Percentiles rank a stretch among this genome's conserved stretches.
These are phyloP conservation scores for Mantis religiosa DNA, from an alignment of 2,888 invertebrate genomes.

Conservation along the genomic window DNA sequence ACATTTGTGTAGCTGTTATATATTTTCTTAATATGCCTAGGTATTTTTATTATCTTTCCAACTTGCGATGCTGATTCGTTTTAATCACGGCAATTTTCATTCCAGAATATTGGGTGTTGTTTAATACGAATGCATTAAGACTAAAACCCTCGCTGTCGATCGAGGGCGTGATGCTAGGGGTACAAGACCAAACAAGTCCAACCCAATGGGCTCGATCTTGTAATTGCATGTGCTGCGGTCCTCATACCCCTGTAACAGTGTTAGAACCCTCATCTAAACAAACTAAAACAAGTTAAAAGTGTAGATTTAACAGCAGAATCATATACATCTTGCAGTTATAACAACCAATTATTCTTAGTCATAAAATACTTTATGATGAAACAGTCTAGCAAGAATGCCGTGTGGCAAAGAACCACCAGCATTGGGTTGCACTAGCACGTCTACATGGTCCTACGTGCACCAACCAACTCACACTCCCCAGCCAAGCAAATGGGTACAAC, in stretches of 20 bases:
- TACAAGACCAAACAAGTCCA: not conserved
- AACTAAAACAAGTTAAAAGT: conserved; percentile 35
- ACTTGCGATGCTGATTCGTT: conserved; percentile 12
- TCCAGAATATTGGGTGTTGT: conserved; percentile 21
- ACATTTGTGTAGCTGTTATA: conserved; percentile 29
- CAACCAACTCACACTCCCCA: conserved; percentile 21
- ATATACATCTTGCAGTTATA: conserved; percentile 36
- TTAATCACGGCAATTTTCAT: conserved; percentile 22
- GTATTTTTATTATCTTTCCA: not conserved
- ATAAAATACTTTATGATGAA: conserved; percentile 33
- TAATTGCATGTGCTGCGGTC: not conserved
- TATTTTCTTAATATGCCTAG: conserved; percentile 18
- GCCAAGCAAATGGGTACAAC: conserved; percentile 13
- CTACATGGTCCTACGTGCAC: conserved; percentile 31
- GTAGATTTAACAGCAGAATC: conserved; percentile 35
- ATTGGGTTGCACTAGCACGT: conserved; percentile 33
- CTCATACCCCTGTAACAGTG: conserved; percentile 27
- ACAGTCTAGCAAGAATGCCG: conserved; percentile 33
- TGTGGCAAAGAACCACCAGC: conserved; percentile 29
- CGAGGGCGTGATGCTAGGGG: conserved; percentile 10
- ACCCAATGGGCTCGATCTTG: not conserved
- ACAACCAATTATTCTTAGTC: conserved; percentile 32
- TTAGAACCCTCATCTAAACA: conserved; percentile 33
- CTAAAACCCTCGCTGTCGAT: conserved; percentile 10
- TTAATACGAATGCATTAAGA: conserved; percentile 24